A percentile compares a stretch with the other conserved stretches of the same genome.
Evolutionary conservation across 2,888 invertebrate species (phyloP).

Genomic region (Lasioglossum malachurum): DNA sequence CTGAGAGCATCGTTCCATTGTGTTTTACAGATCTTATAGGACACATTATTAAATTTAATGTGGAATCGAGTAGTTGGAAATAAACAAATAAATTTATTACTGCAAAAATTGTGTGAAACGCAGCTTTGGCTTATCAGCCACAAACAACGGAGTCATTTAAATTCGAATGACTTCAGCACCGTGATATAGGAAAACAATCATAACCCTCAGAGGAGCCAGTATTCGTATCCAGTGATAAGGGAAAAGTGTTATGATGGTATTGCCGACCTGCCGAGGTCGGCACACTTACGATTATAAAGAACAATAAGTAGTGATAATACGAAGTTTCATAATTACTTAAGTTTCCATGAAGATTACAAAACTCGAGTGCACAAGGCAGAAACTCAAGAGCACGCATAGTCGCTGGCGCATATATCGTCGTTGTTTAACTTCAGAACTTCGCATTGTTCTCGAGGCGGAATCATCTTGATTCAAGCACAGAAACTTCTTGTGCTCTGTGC

Average conservation of each 20-base stretch:
- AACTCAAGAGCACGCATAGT: conserved; percentile 2
- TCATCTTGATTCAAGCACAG: background rate
- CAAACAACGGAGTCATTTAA: background rate
- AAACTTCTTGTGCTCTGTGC: background rate
- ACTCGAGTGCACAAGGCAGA: background rate
- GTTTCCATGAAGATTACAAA: conserved; percentile 9
- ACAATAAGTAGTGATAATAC: background rate
- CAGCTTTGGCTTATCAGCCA: background rate
- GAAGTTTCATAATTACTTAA: background rate
- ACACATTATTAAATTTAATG: background rate
- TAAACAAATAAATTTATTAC: background rate
- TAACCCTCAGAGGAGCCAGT: background rate
- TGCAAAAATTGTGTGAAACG: background rate
- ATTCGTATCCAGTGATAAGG: background rate
- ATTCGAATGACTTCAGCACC: background rate
- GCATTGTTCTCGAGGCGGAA: background rate
- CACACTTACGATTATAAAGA: conserved; percentile 5
- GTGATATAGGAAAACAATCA: background rate
- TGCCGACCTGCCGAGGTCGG: background rate
- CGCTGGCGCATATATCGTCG: background rate
- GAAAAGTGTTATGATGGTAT: background rate
- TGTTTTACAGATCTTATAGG: background rate
- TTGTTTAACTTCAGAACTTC: conserved; percentile 1
- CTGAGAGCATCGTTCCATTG: background rate
- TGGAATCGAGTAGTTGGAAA: too few relatives aligned